Base-by-base conservation (phyloP, 2,113 vertebrate species). In the Chaenocephalus aceratus region DNA sequence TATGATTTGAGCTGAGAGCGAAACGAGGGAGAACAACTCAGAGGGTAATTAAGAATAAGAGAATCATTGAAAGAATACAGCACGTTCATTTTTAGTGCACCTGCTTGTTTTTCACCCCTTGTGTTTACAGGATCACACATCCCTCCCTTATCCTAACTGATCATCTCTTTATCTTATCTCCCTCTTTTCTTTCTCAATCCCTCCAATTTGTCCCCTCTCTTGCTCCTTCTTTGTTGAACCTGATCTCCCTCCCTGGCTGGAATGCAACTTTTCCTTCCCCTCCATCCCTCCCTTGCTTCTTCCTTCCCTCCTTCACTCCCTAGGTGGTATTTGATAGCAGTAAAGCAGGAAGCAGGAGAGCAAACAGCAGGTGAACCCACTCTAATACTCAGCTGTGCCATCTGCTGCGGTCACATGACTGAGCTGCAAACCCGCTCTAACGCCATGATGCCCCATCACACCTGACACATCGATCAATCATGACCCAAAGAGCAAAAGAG, bases 401-500 rank as follows among this genome's bases (percentile, higher is more conserved):
- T 97, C 97, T 98, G 97, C 96, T 90, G 90, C 85, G 91, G 92
- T 96, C 96, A 96, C 95, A 89, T 94, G 95, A 95, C 88, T 92
- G 83, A 91, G 91, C 94, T 83, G 87, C 93, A 95, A 96, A 94
- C 96, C 95, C 94, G 95, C 96, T 96, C 94, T 92, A 96, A 95
- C 94, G 92, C 96, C 91, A 95, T 96, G 95, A 94, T 95, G 96
- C 95, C 96, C 95, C 94, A 95, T 96, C 96, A 96, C 95, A 96
- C 96, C 96, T 96, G 96, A 97, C 95, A 96, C 96, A 96, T 96
- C 96, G 94, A 98, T 99, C 97, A 97, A 97, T 98, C 97, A 97
- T 0, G 3, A 53, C 79, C 36, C 86, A 90, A 91, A 79, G 80
- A 90, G 88, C 75, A 83, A 60, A 54, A 79, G 70, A 78, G 80